Conservation (phyloP, 2,113 vertebrate species). For the Odocoileus hemionus region DNA sequence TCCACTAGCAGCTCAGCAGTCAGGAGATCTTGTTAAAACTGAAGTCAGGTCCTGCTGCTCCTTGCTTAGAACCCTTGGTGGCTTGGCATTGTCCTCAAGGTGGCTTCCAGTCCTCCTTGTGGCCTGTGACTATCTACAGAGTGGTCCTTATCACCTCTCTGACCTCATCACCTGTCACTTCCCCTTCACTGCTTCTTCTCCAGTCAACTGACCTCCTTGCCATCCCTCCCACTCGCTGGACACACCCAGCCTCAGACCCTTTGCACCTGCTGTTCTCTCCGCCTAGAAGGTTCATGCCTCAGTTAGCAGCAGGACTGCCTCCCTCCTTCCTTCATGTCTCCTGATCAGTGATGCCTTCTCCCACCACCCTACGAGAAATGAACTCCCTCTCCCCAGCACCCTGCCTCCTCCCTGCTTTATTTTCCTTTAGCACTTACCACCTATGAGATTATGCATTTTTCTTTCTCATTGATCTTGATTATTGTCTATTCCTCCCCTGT, state of each 20-base stretch:
- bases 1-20: background rate
- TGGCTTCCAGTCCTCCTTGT: background rate
- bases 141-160: background rate
- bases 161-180: background rate
- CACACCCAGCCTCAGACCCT: background rate
- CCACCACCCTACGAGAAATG: background rate
- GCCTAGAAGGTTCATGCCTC: background rate
- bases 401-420: background rate
- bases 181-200: background rate
- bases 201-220: background rate
- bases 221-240: background rate
- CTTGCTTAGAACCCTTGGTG: background rate
- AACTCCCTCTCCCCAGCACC: background rate
- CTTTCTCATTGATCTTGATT: background rate
- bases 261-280: background rate
- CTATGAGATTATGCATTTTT: background rate
- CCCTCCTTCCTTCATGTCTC: background rate
- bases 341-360: background rate
- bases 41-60: background rate
- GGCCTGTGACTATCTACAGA: background rate
- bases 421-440: background rate
- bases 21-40: background rate
- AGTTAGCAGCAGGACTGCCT: background rate
- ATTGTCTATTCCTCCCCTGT: background rate
- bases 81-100: background rate